Evolutionary conservation across 1,140 invertebrate species (phyloP), one percentile per base, ranked within the genome.

Genomic region (Scaptomyza montana): DNA sequence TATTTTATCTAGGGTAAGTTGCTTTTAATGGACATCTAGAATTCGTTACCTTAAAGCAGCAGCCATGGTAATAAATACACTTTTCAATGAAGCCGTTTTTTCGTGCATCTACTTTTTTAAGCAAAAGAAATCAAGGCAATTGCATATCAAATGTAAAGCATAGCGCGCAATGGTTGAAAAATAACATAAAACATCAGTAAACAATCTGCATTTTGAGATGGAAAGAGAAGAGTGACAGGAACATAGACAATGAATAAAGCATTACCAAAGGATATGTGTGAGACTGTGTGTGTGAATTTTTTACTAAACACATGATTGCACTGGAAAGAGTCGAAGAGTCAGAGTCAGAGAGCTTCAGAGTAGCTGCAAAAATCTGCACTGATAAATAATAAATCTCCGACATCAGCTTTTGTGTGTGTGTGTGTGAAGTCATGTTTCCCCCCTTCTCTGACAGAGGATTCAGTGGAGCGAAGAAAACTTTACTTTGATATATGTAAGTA

Each of bases 361-460:
- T 73, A 72, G 76, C 71, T 77, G 80, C 77, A 70, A 75, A 46
- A 85, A 80, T 85, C 80, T 85, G 80, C 80, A 77, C 80, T 85
- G 80, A 85, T 85, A 85, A 85, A 85, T 85, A 85, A 85, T 85
- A 85, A 85, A 85, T 85, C 77, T 80, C 66, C 46, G 55, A 41
- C 77, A 85, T 85, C 68, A 72, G 69, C 71, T 33, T 33, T 8
- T 9, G 33, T 8, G 33, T 36, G 33, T 36, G 33, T 36, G 70
- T 16, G 49, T 47, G 49, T 50, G 67, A 59, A 75, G 74, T 74
- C 61, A 53, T 21, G 7, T 54, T 39, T n/a, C 10, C 2, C 9
- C 39, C 12, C 39, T 41, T 2, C 3, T 3, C n/a, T 25, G 56
- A 55, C 21, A n/a, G 21, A 30, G 33, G 36, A 39, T 63, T 36